Conservation (phyloP, 1,140 invertebrate species). For the Eumeta japonica region DNA sequence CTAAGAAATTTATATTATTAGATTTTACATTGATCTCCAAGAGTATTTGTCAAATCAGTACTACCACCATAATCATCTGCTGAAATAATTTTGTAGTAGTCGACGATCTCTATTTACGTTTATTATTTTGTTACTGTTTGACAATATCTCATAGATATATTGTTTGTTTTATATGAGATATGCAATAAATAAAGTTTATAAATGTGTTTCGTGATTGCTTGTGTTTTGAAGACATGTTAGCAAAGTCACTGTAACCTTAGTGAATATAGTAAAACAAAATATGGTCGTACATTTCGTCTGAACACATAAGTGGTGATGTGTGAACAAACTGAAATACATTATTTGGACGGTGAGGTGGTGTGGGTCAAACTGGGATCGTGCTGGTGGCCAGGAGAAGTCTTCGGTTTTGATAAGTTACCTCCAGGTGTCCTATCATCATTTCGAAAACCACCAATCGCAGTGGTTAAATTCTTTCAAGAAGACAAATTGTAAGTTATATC, state of each 20-base stretch:
- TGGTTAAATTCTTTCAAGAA: slow-evolving; percentile 82
- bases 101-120: slow-evolving; percentile 52
- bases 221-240: background rate
- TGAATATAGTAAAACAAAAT: slow-evolving; percentile 43
- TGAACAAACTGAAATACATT: slow-evolving; percentile 62
- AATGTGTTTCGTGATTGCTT: no score
- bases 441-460: slow-evolving; percentile 70
- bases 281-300: slow-evolving; percentile 48
- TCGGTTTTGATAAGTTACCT: slow-evolving; percentile 62
- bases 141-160: slow-evolving; percentile 21
- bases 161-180: no score
- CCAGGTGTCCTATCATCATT: slow-evolving; percentile 63
- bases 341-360: slow-evolving; percentile 72
- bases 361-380: slow-evolving; percentile 77
- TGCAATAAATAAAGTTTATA: no score
- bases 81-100: slow-evolving; percentile 51
- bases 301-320: slow-evolving; percentile 50
- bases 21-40: no score
- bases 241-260: slow-evolving; percentile 11
- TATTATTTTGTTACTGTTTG: slow-evolving; percentile 50
- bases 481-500: slow-evolving; percentile 69
- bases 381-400: slow-evolving; percentile 80
- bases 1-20: background rate
- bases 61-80: slow-evolving; percentile 28
- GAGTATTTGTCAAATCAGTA: slow-evolving; percentile 20